A percentile compares a stretch with the other conserved stretches of the same genome.
Evolutionary conservation across 2,113 vertebrate species (phyloP).

Genomic region (Mola mola): DNA sequence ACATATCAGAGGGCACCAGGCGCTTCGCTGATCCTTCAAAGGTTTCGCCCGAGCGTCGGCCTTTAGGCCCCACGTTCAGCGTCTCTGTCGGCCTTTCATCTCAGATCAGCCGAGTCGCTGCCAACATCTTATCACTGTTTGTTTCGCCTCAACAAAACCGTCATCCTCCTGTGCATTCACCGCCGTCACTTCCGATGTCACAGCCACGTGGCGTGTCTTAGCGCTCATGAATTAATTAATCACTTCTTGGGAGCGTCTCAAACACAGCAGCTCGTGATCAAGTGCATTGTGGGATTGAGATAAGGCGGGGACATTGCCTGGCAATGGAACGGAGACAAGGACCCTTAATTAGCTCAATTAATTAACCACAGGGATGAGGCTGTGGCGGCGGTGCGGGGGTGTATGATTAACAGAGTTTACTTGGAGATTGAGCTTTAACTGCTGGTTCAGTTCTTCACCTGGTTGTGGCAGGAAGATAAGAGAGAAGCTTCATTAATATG

Average conservation of each 20-base stretch:
- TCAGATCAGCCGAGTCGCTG: conserved; percentile 36
- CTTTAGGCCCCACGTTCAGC: conserved; percentile 44
- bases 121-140: conserved; percentile 28
- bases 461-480: conserved; percentile 39
- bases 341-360: conserved; percentile 78
- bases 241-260: conserved; percentile 59
- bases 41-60: conserved; percentile 22
- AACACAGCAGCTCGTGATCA: conserved; percentile 75
- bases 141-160: background rate
- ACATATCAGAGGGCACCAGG: conserved; percentile 48
- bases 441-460: conserved; percentile 15
- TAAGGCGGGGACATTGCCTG: conserved; percentile 72
- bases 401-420: conserved; percentile 1
- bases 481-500: conserved; percentile 49
- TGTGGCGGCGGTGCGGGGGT: background rate
- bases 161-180: conserved; percentile 12
- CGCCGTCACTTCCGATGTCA: conserved; percentile 55
- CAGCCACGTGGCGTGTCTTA: conserved; percentile 49
- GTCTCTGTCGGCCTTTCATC: conserved; percentile 25
- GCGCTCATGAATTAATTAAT: conserved; percentile 73
- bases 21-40: conserved; percentile 35
- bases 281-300: conserved; percentile 75
- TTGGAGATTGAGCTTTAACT: conserved; percentile 40
- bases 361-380: conserved; percentile 61
- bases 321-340: conserved; percentile 71